Base-by-base conservation (phyloP, 2,888 invertebrate species). In the Ectemnius continuus region DNA sequence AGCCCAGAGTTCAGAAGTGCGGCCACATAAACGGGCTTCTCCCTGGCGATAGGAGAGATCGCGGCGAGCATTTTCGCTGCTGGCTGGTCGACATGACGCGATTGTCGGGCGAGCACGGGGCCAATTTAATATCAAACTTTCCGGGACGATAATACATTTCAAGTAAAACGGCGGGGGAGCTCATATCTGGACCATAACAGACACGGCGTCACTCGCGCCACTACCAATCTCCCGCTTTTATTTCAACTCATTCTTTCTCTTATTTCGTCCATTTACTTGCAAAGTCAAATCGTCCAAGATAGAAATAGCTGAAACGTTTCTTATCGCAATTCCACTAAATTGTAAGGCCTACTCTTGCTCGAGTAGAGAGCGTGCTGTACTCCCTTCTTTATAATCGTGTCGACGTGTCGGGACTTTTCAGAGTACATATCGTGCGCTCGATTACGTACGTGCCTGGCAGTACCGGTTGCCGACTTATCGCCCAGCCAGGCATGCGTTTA, bases 291-390 rank as follows among this genome's bases (percentile, higher is more conserved):
- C 66, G 59, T 61, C 67, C 47, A 68, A 61, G 68, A 75, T 79
- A 84, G 70, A 78, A 79, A 79, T 81, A 84, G 76, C 63, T 73
- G 78, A 71, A 80, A 79, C 83, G 85, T 82, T 84, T 82, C 85
- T 85, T 85, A 85, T 85, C 84, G 72, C 72, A 56, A 67, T 46
- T 84, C 78, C 82, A 80, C 79, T 84, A 78, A 85, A 84, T 85
- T 84, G 82, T 83, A 78, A 83, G 79, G 78, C 84, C 76, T 80
- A 80, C 81, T 84, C 76, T 72, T 78, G 13, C 52, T 36, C 20
- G 60, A 28, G 65, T 59, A 36, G 3, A 11, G 36, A 36, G 11
- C 36, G 36, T 36, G 36, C 8, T 36, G 36, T 36, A 36, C 36
- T 46, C 73, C 74, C 78, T 80, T 69, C 75, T 70, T 80, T 71